Evolutionary conservation across 2,797 vertebrate genomes (phyloP).

Genomic region (Lepilemur ruficaudatus): DNA sequence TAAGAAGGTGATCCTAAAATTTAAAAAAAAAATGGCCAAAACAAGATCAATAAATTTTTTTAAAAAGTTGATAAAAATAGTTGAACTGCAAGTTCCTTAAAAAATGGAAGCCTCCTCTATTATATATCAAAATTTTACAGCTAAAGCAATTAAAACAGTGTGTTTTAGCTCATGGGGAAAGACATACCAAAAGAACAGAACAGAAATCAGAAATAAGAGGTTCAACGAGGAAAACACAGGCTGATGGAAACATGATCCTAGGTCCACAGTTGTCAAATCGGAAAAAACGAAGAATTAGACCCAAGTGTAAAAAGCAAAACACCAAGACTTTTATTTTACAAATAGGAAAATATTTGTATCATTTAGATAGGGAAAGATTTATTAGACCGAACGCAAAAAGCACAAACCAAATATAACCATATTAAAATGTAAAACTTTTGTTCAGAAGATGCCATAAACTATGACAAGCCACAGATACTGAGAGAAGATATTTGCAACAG

Average conservation of each 20-base stretch:
- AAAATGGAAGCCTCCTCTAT: neutral
- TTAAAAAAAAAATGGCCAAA: neutral
- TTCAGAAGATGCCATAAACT: conserved; percentile 19
- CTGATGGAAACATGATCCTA: neutral
- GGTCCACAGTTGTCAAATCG: neutral
- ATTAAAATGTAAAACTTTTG: conserved; percentile 18
- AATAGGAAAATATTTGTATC: neutral
- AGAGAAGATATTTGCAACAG: conserved; percentile 2
- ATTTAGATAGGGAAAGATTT: neutral
- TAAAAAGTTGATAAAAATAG: neutral
- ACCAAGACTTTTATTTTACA: neutral
- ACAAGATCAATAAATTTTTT: neutral
- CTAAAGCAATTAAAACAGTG: neutral
- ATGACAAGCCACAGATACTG: neutral
- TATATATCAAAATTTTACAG: neutral
- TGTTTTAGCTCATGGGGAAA: neutral
- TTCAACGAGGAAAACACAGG: neutral
- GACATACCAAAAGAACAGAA: neutral
- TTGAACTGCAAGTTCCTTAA: neutral
- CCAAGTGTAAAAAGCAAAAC: neutral
- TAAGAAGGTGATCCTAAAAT: conserved; percentile 30
- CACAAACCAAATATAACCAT: neutral
- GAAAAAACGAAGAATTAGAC: neutral
- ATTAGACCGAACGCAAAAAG: conserved; percentile 17
- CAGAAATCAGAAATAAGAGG: neutral